A percentile compares a stretch with the other conserved stretches of the same genome.
Conservation (phyloP, 2,888 invertebrate species). For the Pogonocherus hispidulus region DNA sequence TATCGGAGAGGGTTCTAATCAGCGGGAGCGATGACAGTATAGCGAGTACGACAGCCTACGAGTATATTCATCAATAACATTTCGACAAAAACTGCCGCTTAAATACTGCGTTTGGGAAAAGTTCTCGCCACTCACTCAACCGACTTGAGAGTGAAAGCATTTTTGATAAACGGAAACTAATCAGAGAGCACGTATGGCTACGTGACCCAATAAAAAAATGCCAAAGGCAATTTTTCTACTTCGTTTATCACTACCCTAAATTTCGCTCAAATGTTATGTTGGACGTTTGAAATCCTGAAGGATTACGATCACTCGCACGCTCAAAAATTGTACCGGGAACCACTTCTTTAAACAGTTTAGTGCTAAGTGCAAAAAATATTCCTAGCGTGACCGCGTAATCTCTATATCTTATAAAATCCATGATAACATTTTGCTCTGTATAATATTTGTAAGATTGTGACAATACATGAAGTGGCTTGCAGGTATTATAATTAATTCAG, state of each 20-base stretch:
- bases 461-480: too few relatives aligned
- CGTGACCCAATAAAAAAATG: constrained; percentile 4
- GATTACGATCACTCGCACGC: too few relatives aligned
- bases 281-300: too few relatives aligned
- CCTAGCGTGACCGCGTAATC: too few relatives aligned
- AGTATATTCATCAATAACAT: constrained; percentile 11
- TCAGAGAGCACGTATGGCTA: neutral
- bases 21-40: constrained; percentile 36
- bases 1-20: constrained; percentile 32
- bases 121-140: constrained; percentile 3
- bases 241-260: neutral
- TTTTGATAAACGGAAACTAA: neutral
- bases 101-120: neutral
- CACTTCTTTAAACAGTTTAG: too few relatives aligned
- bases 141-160: neutral
- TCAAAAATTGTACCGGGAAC: too few relatives aligned
- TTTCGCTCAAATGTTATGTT: too few relatives aligned
- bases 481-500: too few relatives aligned
- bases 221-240: neutral
- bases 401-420: too few relatives aligned
- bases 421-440: too few relatives aligned
- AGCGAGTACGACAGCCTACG: neutral
- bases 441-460: too few relatives aligned
- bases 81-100: neutral
- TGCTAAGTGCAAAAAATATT: too few relatives aligned